Evolutionary conservation across 2,888 invertebrate species (phyloP).

Genomic region (Biston betularia): DNA sequence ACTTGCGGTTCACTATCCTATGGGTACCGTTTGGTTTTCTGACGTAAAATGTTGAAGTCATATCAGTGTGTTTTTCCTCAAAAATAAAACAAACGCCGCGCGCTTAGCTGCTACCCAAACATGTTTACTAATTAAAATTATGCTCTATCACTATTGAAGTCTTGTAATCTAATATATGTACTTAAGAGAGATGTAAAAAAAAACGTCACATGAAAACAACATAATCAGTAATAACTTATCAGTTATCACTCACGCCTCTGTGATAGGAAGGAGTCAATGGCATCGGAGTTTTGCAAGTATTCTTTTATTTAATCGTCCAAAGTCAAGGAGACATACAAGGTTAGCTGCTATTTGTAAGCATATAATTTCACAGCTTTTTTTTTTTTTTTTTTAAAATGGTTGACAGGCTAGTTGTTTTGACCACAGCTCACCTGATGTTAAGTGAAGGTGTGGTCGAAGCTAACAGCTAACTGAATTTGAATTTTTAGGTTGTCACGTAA

Average conservation of each 20-base stretch:
- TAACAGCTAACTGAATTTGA: too few relatives aligned
- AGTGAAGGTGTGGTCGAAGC: too few relatives aligned
- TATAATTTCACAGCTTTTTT: not conserved
- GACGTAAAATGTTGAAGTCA: too few relatives aligned
- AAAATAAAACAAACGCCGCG: not conserved
- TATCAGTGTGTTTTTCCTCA: not conserved
- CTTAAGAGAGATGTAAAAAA: conserved; percentile 9
- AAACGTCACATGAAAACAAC: conserved; percentile 39
- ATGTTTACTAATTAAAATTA: conserved; percentile 2
- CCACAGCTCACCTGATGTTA: too few relatives aligned
- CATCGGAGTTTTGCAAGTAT: conserved; percentile 41
- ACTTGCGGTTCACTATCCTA: too few relatives aligned
- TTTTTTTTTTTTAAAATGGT: too few relatives aligned
- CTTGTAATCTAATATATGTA: conserved; percentile 18
- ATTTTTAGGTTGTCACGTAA: too few relatives aligned
- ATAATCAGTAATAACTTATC: conserved; percentile 46
- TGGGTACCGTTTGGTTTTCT: too few relatives aligned
- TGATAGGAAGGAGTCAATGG: conserved; percentile 54
- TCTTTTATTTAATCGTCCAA: conserved; percentile 33
- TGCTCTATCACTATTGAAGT: conserved; percentile 10
- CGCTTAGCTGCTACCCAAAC: not conserved
- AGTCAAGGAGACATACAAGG: conserved; percentile 54
- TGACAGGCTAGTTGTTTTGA: too few relatives aligned
- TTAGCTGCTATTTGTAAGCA: conserved; percentile 27
- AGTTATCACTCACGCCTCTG: conserved; percentile 41